Evolutionary conservation across 2,888 invertebrate genomes (phyloP), one percentile per base, ranked within the genome.

Genomic region (Arge pagana): DNA sequence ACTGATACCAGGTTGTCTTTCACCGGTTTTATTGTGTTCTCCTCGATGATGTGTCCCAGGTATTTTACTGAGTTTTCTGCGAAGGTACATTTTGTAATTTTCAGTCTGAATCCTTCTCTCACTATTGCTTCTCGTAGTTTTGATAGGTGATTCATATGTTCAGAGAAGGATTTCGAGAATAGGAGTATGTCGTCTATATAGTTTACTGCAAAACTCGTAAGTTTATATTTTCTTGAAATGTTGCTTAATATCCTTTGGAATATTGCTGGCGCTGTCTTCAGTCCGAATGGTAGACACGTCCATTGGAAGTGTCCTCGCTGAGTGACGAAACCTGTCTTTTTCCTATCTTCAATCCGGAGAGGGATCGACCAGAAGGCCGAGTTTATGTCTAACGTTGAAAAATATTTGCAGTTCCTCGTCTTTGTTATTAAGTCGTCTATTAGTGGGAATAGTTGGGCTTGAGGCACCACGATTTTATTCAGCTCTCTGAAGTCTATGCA

Each of bases 361-460:
- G 52, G 49, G 11, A 49, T 55, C 13, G 52, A 52, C 52, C 52
- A 55, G 35, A 54, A 54, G 10, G 51, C 54, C 1, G 51, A 55
- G 31, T 55, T 55, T 41, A 51, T 26, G 26, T 19, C 50, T 11
- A 30, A 21, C 11, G 11, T 35, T 39, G 19, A 52, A 52, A 69
- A 72, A 56, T 55, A 70, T 39, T 63, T 64, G 40, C 68, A 72
- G 42, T 71, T 64, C 54, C 59, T 58, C 8, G 54, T 36, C 18
- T 66, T 68, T 36, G 61, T 33, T 48, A 71, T 60, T 48, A 72
- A 48, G 41, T 71, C 70, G 10, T 68, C 67, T 40, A 71, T 70
- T 4, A 67, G 36, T 18, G 69, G 71, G 43, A 71, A 69, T 4
- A 66, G 67, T 55, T 69, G 67, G n/a, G 71, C 18, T 57, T 70